Conservation (phyloP, 2,888 invertebrate species). For the Biston betularia region DNA sequence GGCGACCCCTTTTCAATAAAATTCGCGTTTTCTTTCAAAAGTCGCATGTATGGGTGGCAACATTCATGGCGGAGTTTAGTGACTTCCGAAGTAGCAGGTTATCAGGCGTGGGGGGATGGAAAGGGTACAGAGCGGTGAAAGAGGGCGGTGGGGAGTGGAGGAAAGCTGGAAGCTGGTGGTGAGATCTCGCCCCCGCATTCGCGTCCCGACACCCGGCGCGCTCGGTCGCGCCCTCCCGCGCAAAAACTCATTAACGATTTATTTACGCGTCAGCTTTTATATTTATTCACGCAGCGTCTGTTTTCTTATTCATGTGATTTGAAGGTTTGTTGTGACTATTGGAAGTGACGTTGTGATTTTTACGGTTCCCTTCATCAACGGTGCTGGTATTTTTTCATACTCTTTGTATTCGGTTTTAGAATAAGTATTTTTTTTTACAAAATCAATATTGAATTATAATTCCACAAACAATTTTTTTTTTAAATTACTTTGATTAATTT, state of each 20-base stretch:
- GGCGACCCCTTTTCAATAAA: slow-evolving; percentile 79
- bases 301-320: slow-evolving; percentile 58
- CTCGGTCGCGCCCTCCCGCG: slow-evolving; percentile 64
- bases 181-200: slow-evolving; percentile 76
- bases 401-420: slow-evolving; percentile 12
- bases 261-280: slow-evolving; percentile 67
- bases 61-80: slow-evolving; percentile 83
- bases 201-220: slow-evolving; percentile 73
- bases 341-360: slow-evolving; percentile 74
- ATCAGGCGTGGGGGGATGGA: slow-evolving; percentile 71
- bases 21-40: slow-evolving; percentile 80
- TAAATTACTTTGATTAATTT: too few relatives aligned
- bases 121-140: slow-evolving; percentile 54
- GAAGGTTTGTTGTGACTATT: slow-evolving; percentile 78
- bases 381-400: slow-evolving; percentile 31
- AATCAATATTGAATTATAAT: not conserved
- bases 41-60: slow-evolving; percentile 73
- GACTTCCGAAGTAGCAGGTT: slow-evolving; percentile 86
- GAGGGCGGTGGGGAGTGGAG: slow-evolving; percentile 58
- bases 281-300: slow-evolving; percentile 61
- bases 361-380: slow-evolving; percentile 59
- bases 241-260: slow-evolving; percentile 56
- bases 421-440: not conserved
- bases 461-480: too few relatives aligned
- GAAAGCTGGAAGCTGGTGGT: slow-evolving; percentile 76